Base-by-base conservation (phyloP, 2,113 vertebrate species). In the Mystacornis crossleyi region DNA sequence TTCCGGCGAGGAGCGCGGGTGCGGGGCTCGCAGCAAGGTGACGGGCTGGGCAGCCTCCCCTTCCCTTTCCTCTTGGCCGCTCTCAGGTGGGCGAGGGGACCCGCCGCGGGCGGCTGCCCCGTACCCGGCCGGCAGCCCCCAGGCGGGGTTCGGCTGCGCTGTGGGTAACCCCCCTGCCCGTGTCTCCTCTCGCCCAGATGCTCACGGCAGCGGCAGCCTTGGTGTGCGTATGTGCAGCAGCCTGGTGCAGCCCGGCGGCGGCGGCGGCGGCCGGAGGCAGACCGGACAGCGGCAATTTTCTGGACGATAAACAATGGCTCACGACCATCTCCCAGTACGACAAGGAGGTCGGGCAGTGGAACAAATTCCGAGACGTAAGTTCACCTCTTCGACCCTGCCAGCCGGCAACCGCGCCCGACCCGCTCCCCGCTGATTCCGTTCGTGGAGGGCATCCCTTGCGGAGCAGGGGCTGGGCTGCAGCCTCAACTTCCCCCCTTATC, bases 361-460 rank as follows among this genome's bases (percentile, higher is more conserved):
- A 99, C 97, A 98, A 98, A 99, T 99, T 99, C 97, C 98, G 99
- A 98, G 99, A 99, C 97, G 99, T 99, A 98, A 99, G 99, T 99
- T 80, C 12, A 12, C 31, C 55, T 23, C 19, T 72, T 43, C 16
- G 12, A 28, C 18, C 43, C 57, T 45, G 42, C 43, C 50, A 1
- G 48, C 82, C 60, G 51, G 17, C 57, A 47, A 62, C 80, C 67
- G 50, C 47, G 9, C 64, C 55, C 43, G 65, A 29, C 65, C 54
- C 50, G 34, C 69, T 69, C 21, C 21, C 36, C 21, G 29, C 16
- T 33, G 29, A 42, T 14, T 33, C 24, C 17, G 6, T 36, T 33
- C 18, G 19, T 48, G 9, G n/a, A 43, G 65, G 36, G 40, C 36
- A 38, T 60, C 40, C 14, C 14, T 14, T 3, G 16, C 20, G 42